phyloP scores from a whole-genome alignment of 2,113 vertebrate species.

The Ancistrus triradiatus region DNA sequence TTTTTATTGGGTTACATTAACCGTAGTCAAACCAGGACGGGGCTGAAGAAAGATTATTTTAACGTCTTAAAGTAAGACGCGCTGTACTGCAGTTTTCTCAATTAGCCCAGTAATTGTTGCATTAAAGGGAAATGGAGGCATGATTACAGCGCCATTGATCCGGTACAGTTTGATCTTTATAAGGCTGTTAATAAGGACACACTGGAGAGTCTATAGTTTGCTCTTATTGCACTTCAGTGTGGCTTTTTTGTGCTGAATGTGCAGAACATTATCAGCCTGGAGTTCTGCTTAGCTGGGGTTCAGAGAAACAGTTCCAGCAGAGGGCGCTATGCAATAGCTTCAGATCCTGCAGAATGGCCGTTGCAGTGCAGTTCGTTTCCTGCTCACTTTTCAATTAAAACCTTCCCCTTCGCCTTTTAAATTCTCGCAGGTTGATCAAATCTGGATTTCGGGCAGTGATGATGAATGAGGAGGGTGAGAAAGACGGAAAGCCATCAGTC shows the following conservation, averaged over 20 bases:
- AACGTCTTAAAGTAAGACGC: constrained; percentile 29
- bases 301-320: constrained; percentile 54
- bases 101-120: constrained; percentile 63
- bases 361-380: background rate
- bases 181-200: constrained; percentile 63
- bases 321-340: constrained; percentile 68
- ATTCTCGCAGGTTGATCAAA: constrained; percentile 44
- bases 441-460: constrained; percentile 17
- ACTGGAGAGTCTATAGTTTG: constrained; percentile 56
- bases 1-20: too few relatives aligned
- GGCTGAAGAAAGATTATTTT: too few relatives aligned
- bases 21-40: too few relatives aligned
- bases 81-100: constrained; percentile 53
- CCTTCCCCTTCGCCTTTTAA: constrained; percentile 32
- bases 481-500: constrained; percentile 39
- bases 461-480: constrained; percentile 23
- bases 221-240: constrained; percentile 68
- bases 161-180: constrained; percentile 58
- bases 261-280: constrained; percentile 54
- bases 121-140: constrained; percentile 56
- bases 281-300: constrained; percentile 44
- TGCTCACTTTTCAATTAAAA: background rate
- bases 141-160: constrained; percentile 53
- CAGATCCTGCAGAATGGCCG: constrained; percentile 27
- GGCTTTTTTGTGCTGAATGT: constrained; percentile 67